Conservation (phyloP, 1,140 invertebrate species). For the Cotesia typhae region DNA sequence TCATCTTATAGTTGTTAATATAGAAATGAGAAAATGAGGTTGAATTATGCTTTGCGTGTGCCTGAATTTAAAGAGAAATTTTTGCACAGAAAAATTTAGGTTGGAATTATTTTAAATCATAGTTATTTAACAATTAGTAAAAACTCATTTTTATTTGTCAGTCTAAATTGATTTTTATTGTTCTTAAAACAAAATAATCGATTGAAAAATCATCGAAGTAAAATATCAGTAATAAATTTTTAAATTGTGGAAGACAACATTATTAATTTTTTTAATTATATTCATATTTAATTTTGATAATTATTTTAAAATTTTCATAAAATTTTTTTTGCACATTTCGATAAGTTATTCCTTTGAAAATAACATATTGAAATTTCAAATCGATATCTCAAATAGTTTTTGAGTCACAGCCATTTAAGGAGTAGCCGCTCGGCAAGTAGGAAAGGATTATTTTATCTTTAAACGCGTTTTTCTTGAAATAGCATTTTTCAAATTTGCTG, state of each 20-base stretch:
- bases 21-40: slow-evolving; percentile 25
- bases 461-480: too few species aligned
- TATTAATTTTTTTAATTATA: too few species aligned
- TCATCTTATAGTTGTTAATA: not conserved
- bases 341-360: too few species aligned
- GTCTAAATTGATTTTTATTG: not conserved
- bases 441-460: too few species aligned
- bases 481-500: too few species aligned
- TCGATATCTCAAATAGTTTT: not conserved
- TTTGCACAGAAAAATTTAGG: not conserved
- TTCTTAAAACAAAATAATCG: not conserved
- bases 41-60: slow-evolving; percentile 6
- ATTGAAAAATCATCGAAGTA: too few species aligned
- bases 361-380: not conserved
- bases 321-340: too few species aligned
- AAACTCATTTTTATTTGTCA: not conserved
- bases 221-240: too few species aligned
- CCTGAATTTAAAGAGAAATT: slow-evolving; percentile 30
- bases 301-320: too few species aligned
- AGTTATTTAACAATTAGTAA: not conserved
- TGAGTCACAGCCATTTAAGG: not conserved
- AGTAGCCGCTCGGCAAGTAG: not conserved
- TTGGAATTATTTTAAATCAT: not conserved
- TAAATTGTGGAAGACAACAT: too few species aligned
- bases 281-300: too few species aligned